Evolutionary conservation across 2,113 vertebrate genomes (phyloP), one percentile per base, ranked within the genome.

Genomic region (Psilopsiagon aurifrons): DNA sequence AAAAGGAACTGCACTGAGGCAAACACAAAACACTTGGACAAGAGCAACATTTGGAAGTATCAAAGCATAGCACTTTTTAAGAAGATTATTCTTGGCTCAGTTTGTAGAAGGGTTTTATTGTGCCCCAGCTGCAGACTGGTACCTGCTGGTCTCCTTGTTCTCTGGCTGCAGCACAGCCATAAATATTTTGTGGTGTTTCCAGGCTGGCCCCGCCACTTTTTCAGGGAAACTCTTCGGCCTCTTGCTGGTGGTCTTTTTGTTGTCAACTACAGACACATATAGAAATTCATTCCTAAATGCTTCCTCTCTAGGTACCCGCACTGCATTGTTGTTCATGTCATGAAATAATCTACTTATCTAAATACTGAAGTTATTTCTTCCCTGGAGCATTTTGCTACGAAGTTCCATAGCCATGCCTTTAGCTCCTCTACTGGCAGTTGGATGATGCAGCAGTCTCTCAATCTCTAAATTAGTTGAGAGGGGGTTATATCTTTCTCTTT

Each of bases 111-210:
- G 46, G 33, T 66, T 95, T 95, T 80, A 88, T 51, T 63, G 79
- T 92, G 89, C 86, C 92, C 79, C 86, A 97, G 93, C 69, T 93
- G 87, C 85, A 94, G 79, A 87, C 55, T 71, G 88, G 76, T 97
- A 96, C 96, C 89, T 95, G 91, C 88, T 83, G 77, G 77, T 95
- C 77, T 82, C 83, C 82, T 91, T 66, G 82, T 82, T 90, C 68
- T 70, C 81, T 62, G 46, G 39, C 92, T 88, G 59, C 80, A 92
- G 52, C 44, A 24, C 12, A 0, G 74, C 77, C 85, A 57, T 10
- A 78, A 68, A 28, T 29, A 11, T 49, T 90, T 88, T 83, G 70
- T 79, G 64, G 63, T 82, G 77, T 17, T 87, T 63, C 67, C 10
- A 2, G 73, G 27, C 75, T 82, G 81, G 37, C 51, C 70, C 37